These are phyloP conservation scores for Notothenia rossii DNA, from an alignment of 2,113 vertebrate genomes.

Conservation along the genomic window DNA sequence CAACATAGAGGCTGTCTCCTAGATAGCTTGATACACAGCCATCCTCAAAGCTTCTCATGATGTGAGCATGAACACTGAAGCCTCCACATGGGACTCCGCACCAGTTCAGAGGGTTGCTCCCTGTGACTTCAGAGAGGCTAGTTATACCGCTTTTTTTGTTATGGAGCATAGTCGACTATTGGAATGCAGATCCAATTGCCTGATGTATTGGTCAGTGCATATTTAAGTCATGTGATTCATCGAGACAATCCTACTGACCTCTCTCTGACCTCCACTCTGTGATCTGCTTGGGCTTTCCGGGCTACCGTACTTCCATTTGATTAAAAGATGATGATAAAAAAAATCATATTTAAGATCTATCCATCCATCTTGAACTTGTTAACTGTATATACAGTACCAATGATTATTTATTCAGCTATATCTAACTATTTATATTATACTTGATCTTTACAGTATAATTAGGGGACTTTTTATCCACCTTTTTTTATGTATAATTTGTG, in stretches of 20 bases:
- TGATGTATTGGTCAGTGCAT: neutral
- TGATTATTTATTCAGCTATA: neutral
- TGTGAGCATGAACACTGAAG: conserved; percentile 35
- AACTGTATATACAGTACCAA: neutral
- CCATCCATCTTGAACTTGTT: neutral
- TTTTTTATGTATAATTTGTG: neutral
- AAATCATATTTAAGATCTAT: neutral
- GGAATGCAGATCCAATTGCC: conserved; percentile 6
- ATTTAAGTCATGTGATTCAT: neutral
- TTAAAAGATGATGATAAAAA: neutral
- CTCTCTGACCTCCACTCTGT: too few species aligned
- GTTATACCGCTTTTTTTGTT: neutral
- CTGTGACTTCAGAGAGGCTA: neutral
- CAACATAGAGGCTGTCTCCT: conserved; percentile 32
- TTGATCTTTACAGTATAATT: too few species aligned
- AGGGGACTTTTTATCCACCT: too few species aligned
- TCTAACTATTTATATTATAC: too few species aligned
- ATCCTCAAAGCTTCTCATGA: conserved; percentile 45
- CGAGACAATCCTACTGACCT: too few species aligned
- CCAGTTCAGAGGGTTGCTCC: conserved; percentile 3
- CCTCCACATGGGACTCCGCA: conserved; percentile 16
- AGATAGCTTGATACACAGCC: conserved; percentile 46
- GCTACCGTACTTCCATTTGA: too few species aligned
- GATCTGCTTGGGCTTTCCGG: too few species aligned
- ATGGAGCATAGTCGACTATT: neutral